A percentile compares a stretch with the other conserved stretches of the same genome.
phyloP scores from a whole-genome alignment of 2,113 vertebrate species.

The Rhabdomys dilectus region DNA sequence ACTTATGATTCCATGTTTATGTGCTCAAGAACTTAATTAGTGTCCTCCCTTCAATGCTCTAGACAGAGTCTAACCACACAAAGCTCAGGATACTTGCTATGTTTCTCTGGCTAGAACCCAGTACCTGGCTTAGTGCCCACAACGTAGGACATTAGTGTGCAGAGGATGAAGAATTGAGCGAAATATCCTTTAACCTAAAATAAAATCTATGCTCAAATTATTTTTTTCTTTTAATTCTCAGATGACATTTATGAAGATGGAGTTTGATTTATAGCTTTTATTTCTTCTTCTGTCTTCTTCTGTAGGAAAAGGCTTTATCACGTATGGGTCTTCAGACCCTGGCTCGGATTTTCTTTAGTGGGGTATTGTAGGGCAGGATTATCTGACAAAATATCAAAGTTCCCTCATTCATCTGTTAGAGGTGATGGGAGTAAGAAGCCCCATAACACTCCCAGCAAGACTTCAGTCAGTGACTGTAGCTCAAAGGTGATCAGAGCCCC shows the following conservation, averaged over 20 bases:
- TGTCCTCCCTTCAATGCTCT: background rate
- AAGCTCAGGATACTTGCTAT: background rate
- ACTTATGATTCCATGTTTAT: background rate
- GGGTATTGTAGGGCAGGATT: background rate
- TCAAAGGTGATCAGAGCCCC: background rate
- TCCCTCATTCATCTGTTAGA: background rate
- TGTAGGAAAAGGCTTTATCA: background rate
- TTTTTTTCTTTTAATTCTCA: background rate
- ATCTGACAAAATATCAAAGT: background rate
- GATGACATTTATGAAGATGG: background rate
- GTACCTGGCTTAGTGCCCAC: background rate
- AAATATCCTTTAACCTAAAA: background rate
- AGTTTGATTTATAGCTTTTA: constrained; percentile 4
- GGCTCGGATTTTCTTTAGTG: background rate
- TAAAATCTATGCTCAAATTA: background rate
- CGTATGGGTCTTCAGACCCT: background rate
- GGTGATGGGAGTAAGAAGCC: background rate
- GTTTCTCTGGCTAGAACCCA: background rate
- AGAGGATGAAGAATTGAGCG: background rate
- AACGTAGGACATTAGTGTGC: background rate
- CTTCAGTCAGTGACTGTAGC: background rate
- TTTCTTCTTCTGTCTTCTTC: background rate
- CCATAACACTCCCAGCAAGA: too few species aligned
- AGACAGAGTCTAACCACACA: background rate
- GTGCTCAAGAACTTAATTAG: background rate